A percentile compares a stretch with the other conserved stretches of the same genome.
Evolutionary conservation across 2,797 vertebrate genomes (phyloP).

Genomic region (Carduelis carduelis): DNA sequence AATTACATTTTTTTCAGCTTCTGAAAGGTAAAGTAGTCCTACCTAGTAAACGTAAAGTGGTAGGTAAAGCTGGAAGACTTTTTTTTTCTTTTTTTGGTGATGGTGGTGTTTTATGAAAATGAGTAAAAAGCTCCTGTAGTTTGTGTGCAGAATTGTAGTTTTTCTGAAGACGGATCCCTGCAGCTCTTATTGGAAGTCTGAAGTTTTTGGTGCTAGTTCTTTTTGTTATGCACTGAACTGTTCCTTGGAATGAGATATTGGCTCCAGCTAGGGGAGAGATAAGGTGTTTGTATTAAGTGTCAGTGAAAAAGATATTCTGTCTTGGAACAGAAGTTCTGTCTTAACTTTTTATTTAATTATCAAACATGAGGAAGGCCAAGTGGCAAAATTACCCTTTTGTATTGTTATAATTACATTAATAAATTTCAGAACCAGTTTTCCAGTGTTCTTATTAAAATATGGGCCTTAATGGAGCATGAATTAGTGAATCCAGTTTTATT

Average conservation of each 20-base stretch:
- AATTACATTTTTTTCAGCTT: background rate
- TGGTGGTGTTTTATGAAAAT: background rate
- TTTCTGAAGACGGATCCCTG: background rate
- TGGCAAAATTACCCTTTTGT: background rate
- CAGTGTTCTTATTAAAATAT: background rate
- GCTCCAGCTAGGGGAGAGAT: background rate
- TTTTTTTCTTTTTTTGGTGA: too few relatives aligned
- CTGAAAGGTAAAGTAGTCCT: background rate
- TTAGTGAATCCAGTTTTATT: background rate
- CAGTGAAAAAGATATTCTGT: background rate
- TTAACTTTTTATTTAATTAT: background rate
- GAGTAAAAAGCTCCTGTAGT: background rate
- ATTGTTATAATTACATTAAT: background rate
- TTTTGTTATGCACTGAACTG: background rate
- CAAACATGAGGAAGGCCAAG: background rate
- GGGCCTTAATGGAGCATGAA: background rate
- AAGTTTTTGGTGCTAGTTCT: background rate
- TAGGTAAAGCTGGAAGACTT: background rate
- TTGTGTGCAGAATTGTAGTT: background rate
- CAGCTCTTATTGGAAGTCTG: background rate
- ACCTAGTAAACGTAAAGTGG: background rate
- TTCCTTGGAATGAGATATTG: background rate
- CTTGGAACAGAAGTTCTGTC: background rate
- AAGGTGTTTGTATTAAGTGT: background rate
- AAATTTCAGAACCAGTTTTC: background rate